Conservation (phyloP, 64 coral and sea anemone genomes). For the Anthopleura sola region DNA sequence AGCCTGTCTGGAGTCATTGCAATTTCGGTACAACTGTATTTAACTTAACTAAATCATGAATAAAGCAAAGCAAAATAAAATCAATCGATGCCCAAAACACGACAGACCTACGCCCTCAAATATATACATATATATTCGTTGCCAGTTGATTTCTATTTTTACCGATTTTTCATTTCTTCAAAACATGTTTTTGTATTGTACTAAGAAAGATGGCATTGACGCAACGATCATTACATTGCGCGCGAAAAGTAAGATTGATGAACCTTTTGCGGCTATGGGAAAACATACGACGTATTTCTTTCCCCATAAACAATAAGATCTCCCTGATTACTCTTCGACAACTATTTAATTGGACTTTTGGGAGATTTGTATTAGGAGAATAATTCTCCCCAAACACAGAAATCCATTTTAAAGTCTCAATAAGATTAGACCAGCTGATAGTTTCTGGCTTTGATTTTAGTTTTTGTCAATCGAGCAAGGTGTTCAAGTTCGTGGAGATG, state of each 20-base stretch:
- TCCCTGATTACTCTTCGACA: not conserved
- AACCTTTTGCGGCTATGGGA: not conserved
- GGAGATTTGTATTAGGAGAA: not conserved
- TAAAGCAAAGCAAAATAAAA: not conserved
- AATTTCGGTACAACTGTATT: not conserved
- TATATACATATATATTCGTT: not conserved
- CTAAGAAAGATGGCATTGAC: not conserved
- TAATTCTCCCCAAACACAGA: not conserved
- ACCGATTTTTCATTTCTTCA: not conserved
- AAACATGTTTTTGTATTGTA: not conserved
- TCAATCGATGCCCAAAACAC: not conserved
- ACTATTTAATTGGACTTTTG: not conserved
- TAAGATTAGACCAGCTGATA: conserved; percentile 5
- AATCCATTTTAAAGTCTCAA: conserved; percentile 5
- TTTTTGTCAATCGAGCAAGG: not conserved
- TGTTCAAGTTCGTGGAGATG: conserved; percentile 1
- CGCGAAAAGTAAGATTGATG: conserved; percentile 9
- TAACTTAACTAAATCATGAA: not conserved
- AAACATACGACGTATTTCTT: conserved; percentile 6
- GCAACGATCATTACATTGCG: not conserved
- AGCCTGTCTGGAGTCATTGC: not conserved
- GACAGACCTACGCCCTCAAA: not conserved
- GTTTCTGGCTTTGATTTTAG: not conserved
- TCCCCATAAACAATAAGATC: not conserved
- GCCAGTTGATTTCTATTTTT: not conserved